phyloP scores from a whole-genome alignment of 2,888 invertebrate species.

The Ferdinandea cuprea region DNA sequence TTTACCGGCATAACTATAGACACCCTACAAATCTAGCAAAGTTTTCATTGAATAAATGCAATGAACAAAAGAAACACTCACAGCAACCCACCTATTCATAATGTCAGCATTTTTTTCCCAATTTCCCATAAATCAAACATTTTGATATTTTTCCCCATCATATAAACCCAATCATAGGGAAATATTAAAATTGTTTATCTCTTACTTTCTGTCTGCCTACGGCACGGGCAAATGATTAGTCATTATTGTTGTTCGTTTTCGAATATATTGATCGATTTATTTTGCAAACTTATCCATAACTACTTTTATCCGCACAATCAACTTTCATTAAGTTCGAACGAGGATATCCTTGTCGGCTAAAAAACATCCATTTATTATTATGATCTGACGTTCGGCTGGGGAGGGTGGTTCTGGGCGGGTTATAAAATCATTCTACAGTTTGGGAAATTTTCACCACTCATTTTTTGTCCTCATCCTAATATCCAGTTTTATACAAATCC shows the following conservation, averaged over 20 bases:
- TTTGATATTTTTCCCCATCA: no score
- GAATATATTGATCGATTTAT: background rate
- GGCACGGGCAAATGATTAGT: background rate
- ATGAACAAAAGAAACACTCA: no score
- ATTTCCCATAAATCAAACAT: no score
- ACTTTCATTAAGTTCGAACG: constrained; percentile 35
- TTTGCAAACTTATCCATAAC: constrained; percentile 8
- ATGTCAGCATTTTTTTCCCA: no score
- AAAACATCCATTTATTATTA: constrained; percentile 58
- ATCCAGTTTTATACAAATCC: constrained; percentile 51
- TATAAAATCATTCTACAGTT: constrained; percentile 52
- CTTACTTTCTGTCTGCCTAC: background rate
- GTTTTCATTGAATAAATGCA: no score
- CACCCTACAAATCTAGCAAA: no score
- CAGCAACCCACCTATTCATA: no score
- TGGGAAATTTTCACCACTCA: constrained; percentile 33
- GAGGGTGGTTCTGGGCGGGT: constrained; percentile 4
- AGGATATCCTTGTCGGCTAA: constrained; percentile 30
- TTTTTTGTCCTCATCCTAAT: constrained; percentile 15
- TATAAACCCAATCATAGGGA: background rate
- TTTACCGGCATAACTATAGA: no score
- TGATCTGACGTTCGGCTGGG: constrained; percentile 47
- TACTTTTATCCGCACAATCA: constrained; percentile 38
- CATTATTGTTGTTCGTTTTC: background rate
- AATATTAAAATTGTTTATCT: background rate